phyloP scores from a whole-genome alignment of 2,888 invertebrate species.

The Eupithecia inturbata region DNA sequence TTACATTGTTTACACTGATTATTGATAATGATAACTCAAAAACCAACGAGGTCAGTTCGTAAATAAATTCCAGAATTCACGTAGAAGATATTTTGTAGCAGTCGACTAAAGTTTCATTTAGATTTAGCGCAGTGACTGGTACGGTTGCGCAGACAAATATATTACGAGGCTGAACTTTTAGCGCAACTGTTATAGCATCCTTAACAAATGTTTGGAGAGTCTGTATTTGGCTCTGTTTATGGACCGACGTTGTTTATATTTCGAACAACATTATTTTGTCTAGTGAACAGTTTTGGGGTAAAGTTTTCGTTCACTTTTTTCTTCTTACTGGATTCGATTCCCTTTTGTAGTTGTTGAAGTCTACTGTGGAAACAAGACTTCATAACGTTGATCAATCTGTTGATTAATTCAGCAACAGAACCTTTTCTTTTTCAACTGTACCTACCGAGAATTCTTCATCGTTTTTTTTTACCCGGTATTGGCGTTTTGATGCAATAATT shows the following conservation, averaged over 20 bases:
- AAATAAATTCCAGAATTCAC: slow-evolving; percentile 42
- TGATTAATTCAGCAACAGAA: not conserved
- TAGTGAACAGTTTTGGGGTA: not conserved
- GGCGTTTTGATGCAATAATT: slow-evolving; percentile 48
- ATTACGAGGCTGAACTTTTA: slow-evolving; percentile 39
- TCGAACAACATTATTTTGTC: slow-evolving; percentile 5
- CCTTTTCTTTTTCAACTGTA: slow-evolving; percentile 7
- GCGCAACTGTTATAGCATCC: slow-evolving; percentile 36
- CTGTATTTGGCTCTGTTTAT: slow-evolving; percentile 16
- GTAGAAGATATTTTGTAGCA: slow-evolving; percentile 33
- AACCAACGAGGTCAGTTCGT: slow-evolving; percentile 37
- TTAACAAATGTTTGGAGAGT: slow-evolving; percentile 35
- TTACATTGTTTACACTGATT: not conserved
- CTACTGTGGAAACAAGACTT: not conserved
- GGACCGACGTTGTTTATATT: slow-evolving; percentile 17
- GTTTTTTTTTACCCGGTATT: slow-evolving; percentile 32
- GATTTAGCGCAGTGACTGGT: slow-evolving; percentile 37
- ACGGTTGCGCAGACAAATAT: slow-evolving; percentile 42
- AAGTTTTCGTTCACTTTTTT: slow-evolving; percentile 11
- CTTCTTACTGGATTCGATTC: not conserved
- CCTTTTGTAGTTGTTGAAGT: not conserved
- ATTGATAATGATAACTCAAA: slow-evolving; percentile 7
- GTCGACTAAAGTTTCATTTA: slow-evolving; percentile 32
- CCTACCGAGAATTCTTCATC: slow-evolving; percentile 23
- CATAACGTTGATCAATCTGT: not conserved